Base-by-base conservation (phyloP, 2,888 invertebrate species). In the Epistrophella euchroma region DNA sequence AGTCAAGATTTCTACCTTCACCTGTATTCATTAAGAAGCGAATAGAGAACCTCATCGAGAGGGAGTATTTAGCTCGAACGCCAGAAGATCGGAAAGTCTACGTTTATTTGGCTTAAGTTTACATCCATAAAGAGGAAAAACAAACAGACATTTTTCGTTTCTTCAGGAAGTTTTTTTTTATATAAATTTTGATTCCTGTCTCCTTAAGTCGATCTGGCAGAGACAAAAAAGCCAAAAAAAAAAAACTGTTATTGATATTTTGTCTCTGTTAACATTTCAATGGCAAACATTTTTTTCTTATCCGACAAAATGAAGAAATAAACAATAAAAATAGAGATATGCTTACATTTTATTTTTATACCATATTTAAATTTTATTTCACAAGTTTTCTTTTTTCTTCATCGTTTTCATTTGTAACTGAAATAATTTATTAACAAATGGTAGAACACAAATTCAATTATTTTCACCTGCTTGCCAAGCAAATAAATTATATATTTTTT, bases 11-110 rank as follows among this genome's bases (percentile, higher is more conserved):
- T 95, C 95, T 98, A 93, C 99, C 99, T 88, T 98, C 98, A 90
- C 99, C 99, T 73, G 97, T 98, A 89, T 97, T 99, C 89, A 99
- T 99, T 92, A 99, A 99, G 94, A 99, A 99, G 93, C 96, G 99
- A 92, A 99, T 99, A 93, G 99, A 99, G 94, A 98, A 98, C 87
- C 95, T 99, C 91, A 99, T 99, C 93, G 99, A 99, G 94, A 95
- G 99, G 89, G 99, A 99, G 94, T 99, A 99, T 94, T 95, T 99
- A 92, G 98, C 98, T 89, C 96, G 99, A 93, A 98, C 98, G 91
- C 97, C 98, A 80, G 98, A 98, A 93, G 99, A 99, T 95, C 95
- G 97, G 93, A 98, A 98, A 95, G 96, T 98, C 91, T 98, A 98
- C 94, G 97, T 97, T 89, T 98, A 98, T 94, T 97, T 98, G 93